These are phyloP conservation scores for Cydia splendana DNA, from an alignment of 1,140 invertebrate species.

Conservation along the genomic window DNA sequence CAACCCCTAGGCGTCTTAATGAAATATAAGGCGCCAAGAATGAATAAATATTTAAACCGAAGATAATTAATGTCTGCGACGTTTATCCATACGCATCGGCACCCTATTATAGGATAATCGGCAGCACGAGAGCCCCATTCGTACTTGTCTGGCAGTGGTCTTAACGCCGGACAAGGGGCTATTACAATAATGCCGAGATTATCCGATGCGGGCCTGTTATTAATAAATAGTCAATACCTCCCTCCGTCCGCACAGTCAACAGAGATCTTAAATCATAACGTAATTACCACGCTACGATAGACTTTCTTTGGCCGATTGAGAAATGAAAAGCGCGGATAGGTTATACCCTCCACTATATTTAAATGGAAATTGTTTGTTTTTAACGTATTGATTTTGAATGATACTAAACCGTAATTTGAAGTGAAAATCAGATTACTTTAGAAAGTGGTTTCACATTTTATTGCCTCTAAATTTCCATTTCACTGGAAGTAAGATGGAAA, in stretches of 20 bases:
- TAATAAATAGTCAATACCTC: slow-evolving; percentile 71
- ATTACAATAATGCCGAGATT: slow-evolving; percentile 72
- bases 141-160: slow-evolving; percentile 54
- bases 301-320: slow-evolving; percentile 58
- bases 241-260: slow-evolving; percentile 60
- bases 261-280: slow-evolving; percentile 65
- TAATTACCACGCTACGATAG: slow-evolving; percentile 61
- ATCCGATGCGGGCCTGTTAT: slow-evolving; percentile 61
- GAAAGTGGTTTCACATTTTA: slow-evolving; percentile 15
- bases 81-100: slow-evolving; percentile 44
- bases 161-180: slow-evolving; percentile 57
- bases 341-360: background rate
- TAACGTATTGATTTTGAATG: slow-evolving; percentile 26
- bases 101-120: slow-evolving; percentile 36
- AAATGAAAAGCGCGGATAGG: slow-evolving; percentile 51
- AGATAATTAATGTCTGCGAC: slow-evolving; percentile 42
- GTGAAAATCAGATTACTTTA: slow-evolving; percentile 21
- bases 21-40: slow-evolving; percentile 31
- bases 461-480: background rate
- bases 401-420: background rate
- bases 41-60: slow-evolving; percentile 36
- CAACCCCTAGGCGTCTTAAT: slow-evolving; percentile 14
- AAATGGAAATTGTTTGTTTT: slow-evolving; percentile 26
- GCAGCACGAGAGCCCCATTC: slow-evolving; percentile 53
- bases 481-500: slow-evolving; percentile 10